Evolutionary conservation across 2,113 vertebrate species (phyloP).

Genomic region (Rhineura floridana): DNA sequence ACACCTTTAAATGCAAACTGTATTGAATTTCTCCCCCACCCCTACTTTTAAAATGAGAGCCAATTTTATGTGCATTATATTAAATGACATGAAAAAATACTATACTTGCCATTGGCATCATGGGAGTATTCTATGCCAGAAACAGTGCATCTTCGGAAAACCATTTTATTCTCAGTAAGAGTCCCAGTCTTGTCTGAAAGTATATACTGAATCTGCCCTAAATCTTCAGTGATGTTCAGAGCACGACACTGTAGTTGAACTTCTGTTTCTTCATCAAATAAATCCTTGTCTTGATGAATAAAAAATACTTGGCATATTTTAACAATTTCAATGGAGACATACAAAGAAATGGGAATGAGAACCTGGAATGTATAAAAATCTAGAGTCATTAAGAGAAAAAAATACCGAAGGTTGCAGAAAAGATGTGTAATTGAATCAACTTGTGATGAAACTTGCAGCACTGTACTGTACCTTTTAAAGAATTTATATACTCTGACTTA

Average conservation of each 20-base stretch:
- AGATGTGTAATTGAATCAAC: slow-evolving; percentile 36
- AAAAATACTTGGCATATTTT: slow-evolving; percentile 98
- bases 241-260: slow-evolving; percentile 93
- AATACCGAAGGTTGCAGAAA: background rate
- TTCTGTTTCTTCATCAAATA: slow-evolving; percentile 96
- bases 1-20: too few species aligned
- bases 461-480: slow-evolving; percentile 62
- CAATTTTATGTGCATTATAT: slow-evolving; percentile 18
- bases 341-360: slow-evolving; percentile 96
- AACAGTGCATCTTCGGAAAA: slow-evolving; percentile 94
- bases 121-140: slow-evolving; percentile 96
- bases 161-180: slow-evolving; percentile 98
- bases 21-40: too few species aligned
- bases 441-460: slow-evolving; percentile 2
- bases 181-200: slow-evolving; percentile 99
- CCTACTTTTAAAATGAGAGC: slow-evolving; percentile 29
- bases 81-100: slow-evolving; percentile 5
- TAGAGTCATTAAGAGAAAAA: slow-evolving; percentile 15
- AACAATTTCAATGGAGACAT: slow-evolving; percentile 97
- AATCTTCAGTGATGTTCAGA: slow-evolving; percentile 96
- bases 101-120: slow-evolving; percentile 91
- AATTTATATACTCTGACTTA: slow-evolving; percentile 49
- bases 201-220: slow-evolving; percentile 97
- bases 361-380: slow-evolving; percentile 78
- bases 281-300: slow-evolving; percentile 93